These are phyloP conservation scores for Paedocypris sp. DNA, from an alignment of 2,113 vertebrate species.

Conservation along the genomic window DNA sequence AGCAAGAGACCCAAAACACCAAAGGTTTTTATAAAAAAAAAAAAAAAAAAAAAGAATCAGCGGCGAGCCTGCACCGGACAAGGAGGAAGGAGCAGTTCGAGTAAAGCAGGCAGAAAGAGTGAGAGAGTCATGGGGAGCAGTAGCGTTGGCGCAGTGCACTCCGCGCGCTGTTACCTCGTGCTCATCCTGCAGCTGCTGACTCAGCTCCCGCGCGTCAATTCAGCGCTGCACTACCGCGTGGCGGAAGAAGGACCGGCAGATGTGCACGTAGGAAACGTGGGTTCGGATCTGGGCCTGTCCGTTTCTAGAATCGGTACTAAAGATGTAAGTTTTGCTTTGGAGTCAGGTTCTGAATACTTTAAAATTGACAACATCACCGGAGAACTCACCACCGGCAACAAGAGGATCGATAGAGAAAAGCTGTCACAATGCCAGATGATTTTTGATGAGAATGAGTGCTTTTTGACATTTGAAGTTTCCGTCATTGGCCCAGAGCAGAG, in stretches of 20 bases:
- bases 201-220: slow-evolving; percentile 72
- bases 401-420: slow-evolving; percentile 91
- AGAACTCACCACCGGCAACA: slow-evolving; percentile 82
- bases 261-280: slow-evolving; percentile 89
- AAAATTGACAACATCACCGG: slow-evolving; percentile 97
- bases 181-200: slow-evolving; percentile 73
- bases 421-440: slow-evolving; percentile 96
- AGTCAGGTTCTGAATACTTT: slow-evolving; percentile 89
- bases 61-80: slow-evolving; percentile 36
- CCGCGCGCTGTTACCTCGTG: slow-evolving; percentile 60
- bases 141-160: slow-evolving; percentile 62
- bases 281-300: slow-evolving; percentile 70
- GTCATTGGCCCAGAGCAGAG: slow-evolving; percentile 94
- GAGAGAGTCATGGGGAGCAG: slow-evolving; percentile 53
- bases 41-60: not conserved
- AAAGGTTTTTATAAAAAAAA: not conserved
- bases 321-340: slow-evolving; percentile 90
- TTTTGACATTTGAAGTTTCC: slow-evolving; percentile 93
- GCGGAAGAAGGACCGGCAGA: slow-evolving; percentile 88
- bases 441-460: slow-evolving; percentile 95
- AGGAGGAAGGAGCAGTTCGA: slow-evolving; percentile 38
- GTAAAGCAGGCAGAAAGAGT: slow-evolving; percentile 6
- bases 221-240: slow-evolving; percentile 84
- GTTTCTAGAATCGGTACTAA: slow-evolving; percentile 70
- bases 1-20: too few species aligned